These are phyloP conservation scores for Melanerpes aurifrons DNA, from an alignment of 2,113 vertebrate genomes.

Conservation along the genomic window DNA sequence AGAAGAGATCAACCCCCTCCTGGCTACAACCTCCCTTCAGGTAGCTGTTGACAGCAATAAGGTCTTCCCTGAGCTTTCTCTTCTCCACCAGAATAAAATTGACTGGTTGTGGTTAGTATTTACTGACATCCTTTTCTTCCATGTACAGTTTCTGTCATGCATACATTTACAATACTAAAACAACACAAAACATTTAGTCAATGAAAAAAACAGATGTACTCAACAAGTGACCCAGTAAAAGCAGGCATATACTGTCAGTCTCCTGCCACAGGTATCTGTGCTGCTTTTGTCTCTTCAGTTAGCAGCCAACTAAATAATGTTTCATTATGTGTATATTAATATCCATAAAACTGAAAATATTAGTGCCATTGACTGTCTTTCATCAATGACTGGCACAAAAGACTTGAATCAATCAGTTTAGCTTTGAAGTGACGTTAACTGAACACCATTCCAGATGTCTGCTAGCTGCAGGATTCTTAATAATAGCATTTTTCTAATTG, in stretches of 20 bases:
- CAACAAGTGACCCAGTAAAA: background rate
- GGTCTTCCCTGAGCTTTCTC: no score
- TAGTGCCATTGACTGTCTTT: no score
- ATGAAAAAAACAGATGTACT: background rate
- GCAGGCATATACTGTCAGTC: background rate
- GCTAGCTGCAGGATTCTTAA: background rate
- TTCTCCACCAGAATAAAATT: background rate
- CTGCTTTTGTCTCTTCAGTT: background rate
- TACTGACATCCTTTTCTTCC: background rate
- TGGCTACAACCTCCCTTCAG: no score
- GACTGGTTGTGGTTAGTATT: background rate
- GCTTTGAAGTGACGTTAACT: background rate
- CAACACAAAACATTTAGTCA: background rate
- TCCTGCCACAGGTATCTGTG: background rate
- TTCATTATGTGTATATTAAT: background rate
- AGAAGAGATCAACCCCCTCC: no score
- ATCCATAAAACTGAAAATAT: background rate
- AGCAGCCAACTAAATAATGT: background rate
- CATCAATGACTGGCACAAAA: no score
- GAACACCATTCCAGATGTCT: background rate
- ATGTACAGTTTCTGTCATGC: accelerated
- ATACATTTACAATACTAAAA: background rate
- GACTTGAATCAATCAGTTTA: background rate
- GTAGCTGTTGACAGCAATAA: no score
- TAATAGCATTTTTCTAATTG: background rate